Conservation (phyloP, 2,113 vertebrate species). For the Talpa occidentalis region DNA sequence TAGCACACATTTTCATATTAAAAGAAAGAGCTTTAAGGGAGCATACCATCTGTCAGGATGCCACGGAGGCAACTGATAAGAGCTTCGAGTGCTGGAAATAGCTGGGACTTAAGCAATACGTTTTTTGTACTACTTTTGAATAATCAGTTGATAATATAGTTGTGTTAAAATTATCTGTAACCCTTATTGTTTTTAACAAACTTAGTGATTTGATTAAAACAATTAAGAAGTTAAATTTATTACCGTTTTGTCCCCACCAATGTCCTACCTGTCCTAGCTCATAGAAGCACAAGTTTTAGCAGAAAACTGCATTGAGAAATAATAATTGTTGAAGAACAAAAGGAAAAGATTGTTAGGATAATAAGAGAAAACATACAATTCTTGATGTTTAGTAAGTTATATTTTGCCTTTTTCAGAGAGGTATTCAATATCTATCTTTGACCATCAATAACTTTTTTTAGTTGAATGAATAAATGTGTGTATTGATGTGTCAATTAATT, state of each 20-base stretch:
- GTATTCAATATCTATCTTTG: background rate
- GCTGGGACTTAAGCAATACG: background rate
- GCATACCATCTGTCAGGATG: constrained; percentile 43
- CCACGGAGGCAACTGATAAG: background rate
- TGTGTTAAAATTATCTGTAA: background rate
- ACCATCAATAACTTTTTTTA: background rate
- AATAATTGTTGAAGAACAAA: background rate
- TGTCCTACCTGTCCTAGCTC: background rate
- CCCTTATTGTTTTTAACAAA: background rate
- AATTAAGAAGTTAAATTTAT: constrained; percentile 35
- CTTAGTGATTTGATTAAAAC: background rate
- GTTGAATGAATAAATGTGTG: background rate
- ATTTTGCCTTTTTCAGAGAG: background rate
- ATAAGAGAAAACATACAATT: background rate
- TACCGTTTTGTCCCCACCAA: background rate
- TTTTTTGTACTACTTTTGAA: constrained; percentile 42
- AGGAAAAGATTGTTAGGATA: background rate
- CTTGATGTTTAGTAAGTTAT: background rate
- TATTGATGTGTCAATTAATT: background rate
- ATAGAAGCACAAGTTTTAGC: background rate
- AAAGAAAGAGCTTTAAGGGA: constrained; percentile 18
- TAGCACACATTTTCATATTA: constrained; percentile 52
- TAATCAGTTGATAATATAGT: background rate
- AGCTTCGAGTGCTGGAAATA: constrained; percentile 29
- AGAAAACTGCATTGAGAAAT: background rate